phyloP scores from a whole-genome alignment of 2,888 invertebrate species.

The Spodoptera littoralis region DNA sequence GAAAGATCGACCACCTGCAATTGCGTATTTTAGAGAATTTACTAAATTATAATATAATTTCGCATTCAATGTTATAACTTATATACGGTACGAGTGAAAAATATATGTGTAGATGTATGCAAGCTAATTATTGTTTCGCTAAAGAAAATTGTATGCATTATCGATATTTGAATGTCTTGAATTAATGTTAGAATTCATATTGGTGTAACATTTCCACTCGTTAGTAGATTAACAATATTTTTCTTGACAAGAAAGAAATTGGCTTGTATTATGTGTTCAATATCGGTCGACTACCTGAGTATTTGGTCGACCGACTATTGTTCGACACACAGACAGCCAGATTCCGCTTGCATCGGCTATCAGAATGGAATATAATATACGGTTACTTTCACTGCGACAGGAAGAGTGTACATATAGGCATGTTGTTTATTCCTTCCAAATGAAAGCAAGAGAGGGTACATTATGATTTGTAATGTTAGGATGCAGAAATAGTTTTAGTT shows the following conservation, averaged over 20 bases:
- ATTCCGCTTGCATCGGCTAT: constrained; percentile 71
- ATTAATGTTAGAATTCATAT: constrained; percentile 66
- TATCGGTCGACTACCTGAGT: constrained; percentile 40
- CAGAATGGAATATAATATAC: constrained; percentile 67
- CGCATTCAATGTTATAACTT: constrained; percentile 53
- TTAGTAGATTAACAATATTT: constrained; percentile 57
- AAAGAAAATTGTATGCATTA: constrained; percentile 59
- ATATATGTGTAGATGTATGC: constrained; percentile 59
- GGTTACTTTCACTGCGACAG: constrained; percentile 77
- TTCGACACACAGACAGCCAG: constrained; percentile 61
- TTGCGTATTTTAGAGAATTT: constrained; percentile 49
- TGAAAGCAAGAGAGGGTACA: constrained; percentile 79
- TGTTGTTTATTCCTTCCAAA: constrained; percentile 85
- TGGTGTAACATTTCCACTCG: constrained; percentile 64
- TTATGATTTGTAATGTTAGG: constrained; percentile 81
- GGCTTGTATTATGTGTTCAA: constrained; percentile 58
- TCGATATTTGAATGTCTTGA: constrained; percentile 66
- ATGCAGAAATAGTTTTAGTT: constrained; percentile 87
- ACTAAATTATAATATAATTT: constrained; percentile 55
- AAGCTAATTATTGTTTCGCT: constrained; percentile 56
- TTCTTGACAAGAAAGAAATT: constrained; percentile 57
- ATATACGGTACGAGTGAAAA: constrained; percentile 58
- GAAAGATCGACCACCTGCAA: constrained; percentile 54
- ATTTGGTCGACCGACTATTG: constrained; percentile 44
- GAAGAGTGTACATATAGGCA: constrained; percentile 80